Evolutionary conservation across 2,113 vertebrate genomes (phyloP).

Genomic region (Xiphorhynchus elegans): DNA sequence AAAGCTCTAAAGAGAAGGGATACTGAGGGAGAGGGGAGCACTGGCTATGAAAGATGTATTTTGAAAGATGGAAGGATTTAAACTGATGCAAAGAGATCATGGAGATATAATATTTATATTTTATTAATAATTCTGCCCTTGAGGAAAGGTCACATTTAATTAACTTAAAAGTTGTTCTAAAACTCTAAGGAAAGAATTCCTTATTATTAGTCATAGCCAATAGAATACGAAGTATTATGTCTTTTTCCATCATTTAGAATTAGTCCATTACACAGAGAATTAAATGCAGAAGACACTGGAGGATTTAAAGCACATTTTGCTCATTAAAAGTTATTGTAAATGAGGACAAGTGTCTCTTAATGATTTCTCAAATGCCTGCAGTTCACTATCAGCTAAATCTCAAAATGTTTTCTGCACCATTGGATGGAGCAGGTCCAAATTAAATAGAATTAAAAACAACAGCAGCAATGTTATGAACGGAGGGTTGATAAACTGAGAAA

Average conservation of each 20-base stretch:
- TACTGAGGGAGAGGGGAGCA: not conserved
- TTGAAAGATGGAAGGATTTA: slow-evolving; percentile 17
- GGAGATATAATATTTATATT: slow-evolving; percentile 14
- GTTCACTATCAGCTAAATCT: slow-evolving; percentile 71
- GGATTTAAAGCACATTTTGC: slow-evolving; percentile 72
- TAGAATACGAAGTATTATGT: slow-evolving; percentile 37
- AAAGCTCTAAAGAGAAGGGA: not conserved
- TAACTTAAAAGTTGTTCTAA: slow-evolving; percentile 11
- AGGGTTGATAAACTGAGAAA: not conserved
- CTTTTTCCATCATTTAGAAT: slow-evolving; percentile 48
- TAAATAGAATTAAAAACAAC: slow-evolving; percentile 47
- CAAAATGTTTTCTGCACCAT: slow-evolving; percentile 55
- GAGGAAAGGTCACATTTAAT: slow-evolving; percentile 49
- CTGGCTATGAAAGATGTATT: not conserved
- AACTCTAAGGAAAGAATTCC: slow-evolving; percentile 20
- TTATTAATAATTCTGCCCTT: slow-evolving; percentile 47
- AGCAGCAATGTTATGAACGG: not conserved
- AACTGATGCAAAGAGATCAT: slow-evolving; percentile 18
- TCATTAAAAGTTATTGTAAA: slow-evolving; percentile 73
- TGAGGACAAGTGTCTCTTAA: slow-evolving; percentile 60
- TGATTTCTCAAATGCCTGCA: slow-evolving; percentile 69
- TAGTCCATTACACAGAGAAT: slow-evolving; percentile 62
- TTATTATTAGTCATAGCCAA: slow-evolving; percentile 43
- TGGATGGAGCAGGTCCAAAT: slow-evolving; percentile 53
- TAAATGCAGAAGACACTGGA: slow-evolving; percentile 61